phyloP scores from a whole-genome alignment of 1,140 invertebrate genomes.

The Cataglyphis hispanica region DNA sequence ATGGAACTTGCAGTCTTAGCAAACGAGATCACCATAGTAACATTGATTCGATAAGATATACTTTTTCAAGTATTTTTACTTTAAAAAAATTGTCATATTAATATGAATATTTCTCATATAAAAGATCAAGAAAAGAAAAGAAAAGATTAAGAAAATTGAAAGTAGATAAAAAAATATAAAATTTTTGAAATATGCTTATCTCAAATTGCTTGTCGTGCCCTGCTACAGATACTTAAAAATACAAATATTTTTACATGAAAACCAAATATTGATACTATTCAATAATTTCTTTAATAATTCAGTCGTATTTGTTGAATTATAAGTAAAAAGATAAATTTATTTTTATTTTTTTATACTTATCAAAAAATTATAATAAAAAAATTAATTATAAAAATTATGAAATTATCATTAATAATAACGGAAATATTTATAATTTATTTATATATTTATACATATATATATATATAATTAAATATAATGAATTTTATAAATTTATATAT shows the following conservation, averaged over 20 bases:
- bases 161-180: background rate
- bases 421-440: slow-evolving; percentile 11
- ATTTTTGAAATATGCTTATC: background rate
- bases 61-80: background rate
- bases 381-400: background rate
- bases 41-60: slow-evolving; percentile 23
- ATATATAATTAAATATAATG: too few species aligned
- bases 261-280: background rate
- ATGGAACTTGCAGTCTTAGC: slow-evolving; percentile 8
- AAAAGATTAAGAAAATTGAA: background rate
- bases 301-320: background rate
- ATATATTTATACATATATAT: too few species aligned
- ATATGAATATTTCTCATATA: background rate
- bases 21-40: slow-evolving; percentile 19
- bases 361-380: background rate
- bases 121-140: background rate
- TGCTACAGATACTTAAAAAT: background rate
- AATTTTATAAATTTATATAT: too few species aligned
- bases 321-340: background rate
- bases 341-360: background rate
- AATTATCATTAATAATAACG: background rate
- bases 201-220: background rate
- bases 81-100: background rate
- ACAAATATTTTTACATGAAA: background rate
- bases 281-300: background rate